Base-by-base conservation (phyloP, 1,140 invertebrate species). In the Trachelipus rathkii region DNA sequence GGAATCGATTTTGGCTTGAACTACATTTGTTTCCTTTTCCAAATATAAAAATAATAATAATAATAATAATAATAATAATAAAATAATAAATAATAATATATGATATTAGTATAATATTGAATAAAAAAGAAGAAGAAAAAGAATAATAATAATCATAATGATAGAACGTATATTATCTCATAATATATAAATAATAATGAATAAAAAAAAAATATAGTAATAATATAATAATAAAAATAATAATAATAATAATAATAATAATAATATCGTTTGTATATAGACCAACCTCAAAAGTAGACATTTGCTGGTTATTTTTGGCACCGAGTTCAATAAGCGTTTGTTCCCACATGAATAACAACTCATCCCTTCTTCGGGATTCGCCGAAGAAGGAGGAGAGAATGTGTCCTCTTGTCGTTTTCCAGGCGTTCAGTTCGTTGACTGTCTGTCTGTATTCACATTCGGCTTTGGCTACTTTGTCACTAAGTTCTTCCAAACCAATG, bases 321-420 rank as follows among this genome's bases (percentile, higher is more conserved):
- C 23, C 10, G 23, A 75, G 66, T 19, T 15, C 44, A 43, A 8
- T 21, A 44, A 75, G 73, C 23, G 60, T 68, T 0, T 10, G 50
- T 19, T 75, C 73, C 73, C 73, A 75, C 73, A 68, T 67, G 33
- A 75, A 11, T n/a, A 75, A 23, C 11, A 75, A 67, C 13, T 75
- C 50, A n/a, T 75, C 73, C 44, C 73, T 9, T 15, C 60, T 13
- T 15, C 43, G 0, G 8, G 73, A 46, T 6, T 60, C 60, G 0
- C n/a, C 24, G 7, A 75, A 24, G 66, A 67, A 75, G 4, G 73
- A 60, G 10, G 73, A 33, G 6, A 67, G 46, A 60, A 75, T 8
- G 8, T 43, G 15, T 24, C 24, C 44, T 44, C 69, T 53, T 10
- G 66, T 60, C 19, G 45, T 75, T 11, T 44, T 60, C 53, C 69